Evolutionary conservation across 2,888 invertebrate species (phyloP), one percentile per base, ranked within the genome.

Genomic region (Desoria tigrina): DNA sequence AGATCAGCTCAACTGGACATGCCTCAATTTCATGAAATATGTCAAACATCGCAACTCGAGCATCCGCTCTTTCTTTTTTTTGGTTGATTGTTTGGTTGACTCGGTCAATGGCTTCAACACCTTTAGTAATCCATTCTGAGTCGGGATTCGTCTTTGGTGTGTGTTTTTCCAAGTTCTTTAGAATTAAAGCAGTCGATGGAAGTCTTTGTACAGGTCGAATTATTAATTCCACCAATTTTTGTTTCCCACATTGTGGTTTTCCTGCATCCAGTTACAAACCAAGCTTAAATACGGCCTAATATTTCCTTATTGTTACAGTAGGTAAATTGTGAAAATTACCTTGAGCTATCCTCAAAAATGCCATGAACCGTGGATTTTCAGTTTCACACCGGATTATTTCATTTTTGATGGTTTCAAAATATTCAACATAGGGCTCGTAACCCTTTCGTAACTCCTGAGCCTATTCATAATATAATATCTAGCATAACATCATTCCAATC

Each of bases 361-460:
- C 97, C 84, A 97, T 95, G 85, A 99, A 99, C 80, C 95, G 86
- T 45, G 95, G 94, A 82, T 95, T 94, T 78, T 88, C 89, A 79
- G 87, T 87, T 84, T 95, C 95, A 84, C 95, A 96, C 79, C 89
- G 87, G 78, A 87, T 84, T 79, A 99, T 86, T 84, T 92, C 91
- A 79, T 94, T 93, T 82, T 95, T 95, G 82, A 94, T 94, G 81
- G 93, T 92, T 81, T 98, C 97, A 81, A 96, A 97, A 83, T 92
- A 97, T 83, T 99, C 99, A 62, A 99, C 91, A 83, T 95, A 99
- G 23, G 96, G 94, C 69, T 97, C 97, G 83, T 99, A 99, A 1
- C 94, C 92, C 82, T 92, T 94, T 75, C 90, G 86, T 79, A 98
- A 84, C 78, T 91, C 93, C 61, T 90, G 88, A 61, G 91, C 89